Base-by-base conservation (phyloP, 2,888 invertebrate genomes). In the Napeogenes inachia region DNA sequence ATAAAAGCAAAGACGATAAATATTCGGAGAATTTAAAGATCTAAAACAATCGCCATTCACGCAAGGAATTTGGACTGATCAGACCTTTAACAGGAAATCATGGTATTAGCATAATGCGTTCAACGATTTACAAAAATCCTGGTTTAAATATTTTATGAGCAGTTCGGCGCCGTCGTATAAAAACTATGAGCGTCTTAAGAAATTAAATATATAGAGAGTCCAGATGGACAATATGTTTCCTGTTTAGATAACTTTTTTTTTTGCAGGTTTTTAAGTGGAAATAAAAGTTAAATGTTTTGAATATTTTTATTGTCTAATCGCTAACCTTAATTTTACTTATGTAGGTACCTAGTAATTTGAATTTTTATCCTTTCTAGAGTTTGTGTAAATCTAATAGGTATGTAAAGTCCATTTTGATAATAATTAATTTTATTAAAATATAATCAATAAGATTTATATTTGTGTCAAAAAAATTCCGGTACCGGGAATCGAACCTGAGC, bases 401-500 rank as follows among this genome's bases (percentile, higher is more conserved):
- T 21, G 21, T 21, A 21, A 21, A 21, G 21, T 21, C 21, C 21
- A 21, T 21, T 35, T 35, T 35, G 6, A 35, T 35, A 35, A 35
- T 35, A 35, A 35, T 35, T 5, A 6, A 35, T 5, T 4, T 35
- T 5, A 35, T 5, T 5, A 35, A 35, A 35, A 35, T 5, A 35
- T 2, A 35, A 5, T 35, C 2, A 35, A 5, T 35, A 35, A 42
- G 2, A 3, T 10, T 3, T 10, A 12, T 42, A 10, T 42, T 42
- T 42, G 42, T 42, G 10, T 3, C 12, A 82, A 80, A 78, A 74
- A 65, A 54, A 13, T 92, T 92, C 91, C 92, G 91, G 90, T 92
- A 92, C 92, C 92, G 92, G 92, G 92, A 92, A 92, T 93, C 92
- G 92, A 93, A 93, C 92, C 93, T 92, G 92, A 92, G 93, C 92